Percentiles rank a stretch among this genome's conserved stretches.
These are phyloP conservation scores for Acridotheres tristis DNA, from an alignment of 2,797 vertebrate species.

Conservation along the genomic window DNA sequence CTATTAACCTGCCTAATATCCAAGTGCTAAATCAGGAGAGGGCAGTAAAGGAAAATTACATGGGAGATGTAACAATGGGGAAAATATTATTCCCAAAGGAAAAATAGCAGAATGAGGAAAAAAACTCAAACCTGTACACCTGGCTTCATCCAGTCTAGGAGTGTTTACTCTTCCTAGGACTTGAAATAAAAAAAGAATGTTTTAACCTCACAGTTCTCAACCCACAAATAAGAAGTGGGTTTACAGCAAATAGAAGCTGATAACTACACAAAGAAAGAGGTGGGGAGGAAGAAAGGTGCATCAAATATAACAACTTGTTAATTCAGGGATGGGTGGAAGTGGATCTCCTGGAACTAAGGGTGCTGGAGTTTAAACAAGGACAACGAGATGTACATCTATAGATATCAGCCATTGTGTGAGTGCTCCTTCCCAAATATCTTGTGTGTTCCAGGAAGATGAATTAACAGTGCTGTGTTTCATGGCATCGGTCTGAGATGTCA, in stretches of 20 bases:
- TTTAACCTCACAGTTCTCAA: neutral
- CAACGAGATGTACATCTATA: neutral
- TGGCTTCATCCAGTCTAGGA: neutral
- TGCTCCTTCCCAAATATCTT: neutral
- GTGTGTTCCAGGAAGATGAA: neutral
- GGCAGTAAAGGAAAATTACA: conserved; percentile 12
- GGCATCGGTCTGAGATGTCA: neutral
- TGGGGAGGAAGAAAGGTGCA: neutral
- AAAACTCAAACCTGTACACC: rapidly evolving
- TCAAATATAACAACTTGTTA: neutral
- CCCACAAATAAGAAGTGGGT: neutral
- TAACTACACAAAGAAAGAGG: neutral
- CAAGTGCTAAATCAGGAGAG: conserved; percentile 44
- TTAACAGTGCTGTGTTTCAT: neutral
- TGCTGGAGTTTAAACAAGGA: neutral
- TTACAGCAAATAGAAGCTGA: neutral
- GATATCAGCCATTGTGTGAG: neutral
- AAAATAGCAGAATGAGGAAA: neutral
- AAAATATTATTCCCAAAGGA: neutral
- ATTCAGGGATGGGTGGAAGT: neutral
- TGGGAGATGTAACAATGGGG: neutral
- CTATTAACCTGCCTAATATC: neutral
- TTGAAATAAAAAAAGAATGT: neutral
- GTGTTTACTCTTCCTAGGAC: neutral
- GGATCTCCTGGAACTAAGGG: neutral